Evolutionary conservation across 2,113 vertebrate genomes (phyloP).

Genomic region (Zapornia atra): DNA sequence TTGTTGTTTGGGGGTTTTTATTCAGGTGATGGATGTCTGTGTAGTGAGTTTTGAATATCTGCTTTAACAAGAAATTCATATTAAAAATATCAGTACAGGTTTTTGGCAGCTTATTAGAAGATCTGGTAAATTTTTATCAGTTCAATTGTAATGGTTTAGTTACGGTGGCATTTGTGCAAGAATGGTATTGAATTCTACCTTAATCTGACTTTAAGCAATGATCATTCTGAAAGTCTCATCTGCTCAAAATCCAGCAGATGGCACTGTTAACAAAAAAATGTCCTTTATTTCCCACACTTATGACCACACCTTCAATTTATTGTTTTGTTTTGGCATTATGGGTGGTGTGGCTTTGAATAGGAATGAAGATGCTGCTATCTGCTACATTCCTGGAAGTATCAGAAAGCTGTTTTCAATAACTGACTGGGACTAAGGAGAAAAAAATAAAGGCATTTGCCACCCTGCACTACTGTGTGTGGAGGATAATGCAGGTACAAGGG

Average conservation of each 20-base stretch:
- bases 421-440: background rate
- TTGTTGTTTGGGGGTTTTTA: background rate
- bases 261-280: slow-evolving; percentile 17
- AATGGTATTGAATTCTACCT: background rate
- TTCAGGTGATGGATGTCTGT: background rate
- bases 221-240: background rate
- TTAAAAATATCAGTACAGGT: background rate
- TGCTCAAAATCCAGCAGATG: slow-evolving; percentile 29
- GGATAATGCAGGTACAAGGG: background rate
- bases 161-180: background rate
- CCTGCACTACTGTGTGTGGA: background rate
- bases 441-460: background rate
- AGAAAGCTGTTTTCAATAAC: background rate
- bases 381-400: background rate
- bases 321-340: background rate
- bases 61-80: background rate
- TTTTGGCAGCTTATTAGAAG: background rate
- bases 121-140: accelerated
- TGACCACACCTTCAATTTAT: background rate
- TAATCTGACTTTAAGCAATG: background rate
- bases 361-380: background rate
- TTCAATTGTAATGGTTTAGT: background rate
- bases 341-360: background rate
- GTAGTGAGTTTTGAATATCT: background rate
- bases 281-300: background rate